phyloP scores from a whole-genome alignment of 2,113 vertebrate genomes.

The Carollia perspicillata region DNA sequence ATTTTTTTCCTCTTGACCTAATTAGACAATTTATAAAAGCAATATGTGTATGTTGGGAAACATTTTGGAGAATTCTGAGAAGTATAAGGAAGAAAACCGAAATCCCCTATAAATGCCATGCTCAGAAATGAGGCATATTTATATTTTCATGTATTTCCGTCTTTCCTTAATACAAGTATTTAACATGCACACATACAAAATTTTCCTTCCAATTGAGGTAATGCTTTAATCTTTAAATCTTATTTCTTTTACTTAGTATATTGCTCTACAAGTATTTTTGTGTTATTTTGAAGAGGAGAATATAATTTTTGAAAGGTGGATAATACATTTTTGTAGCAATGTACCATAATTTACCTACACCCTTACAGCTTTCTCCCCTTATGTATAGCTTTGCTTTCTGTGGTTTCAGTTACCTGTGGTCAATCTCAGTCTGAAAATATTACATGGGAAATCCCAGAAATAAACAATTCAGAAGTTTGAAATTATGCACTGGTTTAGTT shows the following conservation, averaged over 20 bases:
- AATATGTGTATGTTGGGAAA: neutral
- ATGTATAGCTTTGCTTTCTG: neutral
- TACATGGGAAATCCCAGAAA: neutral
- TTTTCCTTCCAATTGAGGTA: neutral
- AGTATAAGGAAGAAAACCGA: slow-evolving; percentile 7
- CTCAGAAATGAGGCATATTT: neutral
- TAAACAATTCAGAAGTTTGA: neutral
- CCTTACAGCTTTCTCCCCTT: neutral
- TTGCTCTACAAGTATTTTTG: neutral
- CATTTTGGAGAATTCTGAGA: neutral
- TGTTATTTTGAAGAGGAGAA: neutral
- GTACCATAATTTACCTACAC: neutral
- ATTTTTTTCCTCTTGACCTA: neutral
- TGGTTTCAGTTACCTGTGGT: neutral
- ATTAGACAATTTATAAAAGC: neutral
- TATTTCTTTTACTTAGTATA: neutral
- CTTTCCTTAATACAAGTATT: neutral
- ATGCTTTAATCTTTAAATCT: neutral
- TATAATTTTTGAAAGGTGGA: neutral
- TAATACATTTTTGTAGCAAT: neutral
- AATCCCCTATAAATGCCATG: neutral
- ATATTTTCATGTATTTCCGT: neutral
- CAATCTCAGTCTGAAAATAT: neutral
- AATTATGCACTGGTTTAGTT: neutral
- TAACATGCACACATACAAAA: neutral